Evolutionary conservation across 2,113 vertebrate genomes (phyloP).

Genomic region (Panthera uncia): DNA sequence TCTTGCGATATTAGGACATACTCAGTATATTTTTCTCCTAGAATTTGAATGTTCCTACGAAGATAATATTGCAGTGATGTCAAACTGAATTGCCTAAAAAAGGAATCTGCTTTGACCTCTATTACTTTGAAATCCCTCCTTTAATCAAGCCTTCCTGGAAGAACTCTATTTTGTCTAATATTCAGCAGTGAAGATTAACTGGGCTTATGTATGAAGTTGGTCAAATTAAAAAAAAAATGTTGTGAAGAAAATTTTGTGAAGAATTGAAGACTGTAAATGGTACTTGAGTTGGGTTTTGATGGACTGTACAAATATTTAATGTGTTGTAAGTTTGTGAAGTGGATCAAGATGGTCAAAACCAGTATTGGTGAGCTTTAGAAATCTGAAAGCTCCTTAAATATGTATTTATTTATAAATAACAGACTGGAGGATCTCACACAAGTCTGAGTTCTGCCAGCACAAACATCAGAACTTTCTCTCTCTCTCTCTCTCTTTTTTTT

Average conservation of each 20-base stretch:
- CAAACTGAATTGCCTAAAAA: slow-evolving; percentile 31
- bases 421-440: background rate
- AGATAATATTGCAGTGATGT: background rate
- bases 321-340: background rate
- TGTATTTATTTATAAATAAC: background rate
- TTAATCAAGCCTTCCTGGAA: slow-evolving; percentile 31
- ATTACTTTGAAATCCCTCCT: slow-evolving; percentile 3
- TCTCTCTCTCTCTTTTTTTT: no score
- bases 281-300: background rate
- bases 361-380: slow-evolving; percentile 6
- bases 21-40: slow-evolving; percentile 49
- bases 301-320: background rate
- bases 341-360: background rate
- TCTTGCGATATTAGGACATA: slow-evolving; percentile 18
- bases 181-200: slow-evolving; percentile 51
- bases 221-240: background rate
- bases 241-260: background rate
- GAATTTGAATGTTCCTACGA: slow-evolving; percentile 48
- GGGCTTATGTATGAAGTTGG: slow-evolving; percentile 31
- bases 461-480: background rate
- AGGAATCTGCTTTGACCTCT: slow-evolving; percentile 45
- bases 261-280: background rate
- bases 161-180: slow-evolving; percentile 51
- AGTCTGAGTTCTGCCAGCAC: background rate
- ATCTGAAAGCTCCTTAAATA: background rate